Evolutionary conservation across 2,113 vertebrate species (phyloP).

Genomic region (Lampris incognitus): DNA sequence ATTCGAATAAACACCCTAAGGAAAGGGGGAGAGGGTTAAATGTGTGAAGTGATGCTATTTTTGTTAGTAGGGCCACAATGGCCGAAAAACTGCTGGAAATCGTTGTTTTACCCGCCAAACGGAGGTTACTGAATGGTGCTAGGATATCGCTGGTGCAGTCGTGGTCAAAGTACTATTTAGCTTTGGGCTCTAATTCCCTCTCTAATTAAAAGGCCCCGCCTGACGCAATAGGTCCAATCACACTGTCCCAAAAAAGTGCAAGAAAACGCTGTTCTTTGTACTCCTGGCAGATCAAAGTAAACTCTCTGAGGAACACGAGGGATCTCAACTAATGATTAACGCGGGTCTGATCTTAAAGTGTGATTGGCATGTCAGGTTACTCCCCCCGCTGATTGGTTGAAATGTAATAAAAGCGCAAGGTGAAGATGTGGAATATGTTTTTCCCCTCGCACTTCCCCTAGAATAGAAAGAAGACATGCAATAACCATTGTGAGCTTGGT

Average conservation of each 20-base stretch:
- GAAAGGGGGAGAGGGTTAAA: too few relatives aligned
- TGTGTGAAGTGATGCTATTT: too few relatives aligned
- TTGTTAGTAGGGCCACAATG: too few relatives aligned
- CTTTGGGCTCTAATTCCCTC: background rate
- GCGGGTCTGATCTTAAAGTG: slow-evolving; percentile 28
- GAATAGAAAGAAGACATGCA: slow-evolving; percentile 9
- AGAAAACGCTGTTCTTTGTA: slow-evolving; percentile 31
- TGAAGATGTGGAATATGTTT: background rate
- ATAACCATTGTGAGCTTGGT: background rate
- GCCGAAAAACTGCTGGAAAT: too few relatives aligned
- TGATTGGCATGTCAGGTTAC: slow-evolving; percentile 41
- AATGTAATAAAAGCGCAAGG: background rate
- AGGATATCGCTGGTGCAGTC: too few relatives aligned
- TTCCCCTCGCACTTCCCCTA: background rate
- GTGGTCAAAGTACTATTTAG: background rate
- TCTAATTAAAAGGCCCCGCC: slow-evolving; percentile 9
- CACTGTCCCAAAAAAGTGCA: background rate
- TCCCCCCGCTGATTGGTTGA: slow-evolving; percentile 4
- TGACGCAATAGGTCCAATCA: background rate
- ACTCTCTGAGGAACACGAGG: slow-evolving; percentile 50
- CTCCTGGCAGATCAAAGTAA: slow-evolving; percentile 21
- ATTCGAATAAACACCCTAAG: slow-evolving; percentile 29
- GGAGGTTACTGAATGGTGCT: too few relatives aligned
- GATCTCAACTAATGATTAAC: slow-evolving; percentile 70
- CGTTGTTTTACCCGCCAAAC: too few relatives aligned